These are phyloP conservation scores for Delphinapterus leucas DNA, from an alignment of 2,113 vertebrate genomes.

Conservation along the genomic window DNA sequence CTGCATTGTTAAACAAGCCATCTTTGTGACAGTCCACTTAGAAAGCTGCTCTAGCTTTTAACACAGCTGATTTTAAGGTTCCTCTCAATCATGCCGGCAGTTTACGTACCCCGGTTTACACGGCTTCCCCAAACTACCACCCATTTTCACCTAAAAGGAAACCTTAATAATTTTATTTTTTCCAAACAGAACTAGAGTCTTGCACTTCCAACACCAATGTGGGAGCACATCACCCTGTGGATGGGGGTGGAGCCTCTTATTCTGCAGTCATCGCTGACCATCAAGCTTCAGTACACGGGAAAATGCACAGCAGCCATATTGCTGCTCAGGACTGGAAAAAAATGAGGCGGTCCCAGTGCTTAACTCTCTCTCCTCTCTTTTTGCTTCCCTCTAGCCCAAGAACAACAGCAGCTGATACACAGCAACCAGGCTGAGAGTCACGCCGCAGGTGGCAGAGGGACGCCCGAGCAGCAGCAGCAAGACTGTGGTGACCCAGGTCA, in stretches of 20 bases:
- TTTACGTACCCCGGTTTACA: background rate
- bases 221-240: rapidly evolving
- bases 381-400: conserved; percentile 63
- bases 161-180: background rate
- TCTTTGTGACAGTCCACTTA: background rate
- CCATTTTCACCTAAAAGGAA: background rate
- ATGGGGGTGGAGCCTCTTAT: background rate
- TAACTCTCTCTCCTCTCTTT: background rate
- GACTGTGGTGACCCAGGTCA: conserved; percentile 78
- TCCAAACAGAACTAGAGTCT: background rate
- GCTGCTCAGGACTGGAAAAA: background rate
- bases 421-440: conserved; percentile 83
- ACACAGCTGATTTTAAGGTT: background rate
- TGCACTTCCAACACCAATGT: background rate
- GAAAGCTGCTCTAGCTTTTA: background rate
- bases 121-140: background rate
- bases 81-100: background rate
- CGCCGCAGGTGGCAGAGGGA: background rate
- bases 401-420: conserved; percentile 60
- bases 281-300: background rate
- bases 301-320: background rate
- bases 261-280: background rate
- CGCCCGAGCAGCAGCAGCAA: background rate
- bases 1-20: background rate
- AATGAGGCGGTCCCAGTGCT: background rate